Base-by-base conservation (phyloP, 1,140 invertebrate species). In the Neodiprion pinetum region DNA sequence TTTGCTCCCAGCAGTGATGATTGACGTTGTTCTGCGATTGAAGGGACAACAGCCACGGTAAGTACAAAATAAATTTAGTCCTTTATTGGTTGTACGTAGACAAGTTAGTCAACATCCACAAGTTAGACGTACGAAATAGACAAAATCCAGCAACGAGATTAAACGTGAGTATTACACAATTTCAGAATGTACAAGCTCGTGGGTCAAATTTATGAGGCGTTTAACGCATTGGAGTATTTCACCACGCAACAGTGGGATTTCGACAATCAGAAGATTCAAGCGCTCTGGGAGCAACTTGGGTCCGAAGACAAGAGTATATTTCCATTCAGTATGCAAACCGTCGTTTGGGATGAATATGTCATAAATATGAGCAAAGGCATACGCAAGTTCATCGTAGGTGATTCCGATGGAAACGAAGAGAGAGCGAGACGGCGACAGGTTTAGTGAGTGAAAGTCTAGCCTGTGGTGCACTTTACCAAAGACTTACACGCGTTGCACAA, bases 11-110 rank as follows among this genome's bases (percentile, higher is more conserved):
- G 92, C 91, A 21, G 89, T 91, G 80, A 83, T 92, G 53, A 86
- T 91, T 50, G 92, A 93, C 81, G 86, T 85, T 65, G 82, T 90
- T 67, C 80, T 88, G n/a, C 83, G 90, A 40, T 80, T 89, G 23
- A 89, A 91, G 40, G 91, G 92, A 77, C 92, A 90, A 82, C 90
- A 90, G 80, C 90, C 90, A 74, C 91, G 90, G 92, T 93, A 86
- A 91, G 89, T 72, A 72, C 70, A 21, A 12, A 17, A 61, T 17
- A 66, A 12, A 47, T 47, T 47, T 40, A 9, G 17, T 67, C 17
- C 17, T 66, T 1, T 9, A 21, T 21, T 1, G 17, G 17, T 21
- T 21, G 0, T 21, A 21, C 17, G 28, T 5, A 40, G 28, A 40
- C 1, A 40, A 40, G 5, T 40, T 40, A 3, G 28, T 40, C 1